Evolutionary conservation across 1,140 invertebrate species (phyloP).

Genomic region (Zaprionus africanus): DNA sequence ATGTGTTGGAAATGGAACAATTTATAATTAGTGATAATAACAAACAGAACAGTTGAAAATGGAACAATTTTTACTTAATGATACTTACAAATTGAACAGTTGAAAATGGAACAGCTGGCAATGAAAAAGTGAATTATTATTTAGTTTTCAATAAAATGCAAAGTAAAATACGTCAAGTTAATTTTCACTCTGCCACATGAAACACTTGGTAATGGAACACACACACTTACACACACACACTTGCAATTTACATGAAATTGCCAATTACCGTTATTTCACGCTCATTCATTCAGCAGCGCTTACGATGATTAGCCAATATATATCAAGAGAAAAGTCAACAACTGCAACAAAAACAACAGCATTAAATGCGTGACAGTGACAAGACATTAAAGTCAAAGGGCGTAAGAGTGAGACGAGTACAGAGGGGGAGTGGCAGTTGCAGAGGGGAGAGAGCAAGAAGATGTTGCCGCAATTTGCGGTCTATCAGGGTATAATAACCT

Average conservation of each 20-base stretch:
- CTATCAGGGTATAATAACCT: slow-evolving; percentile 72
- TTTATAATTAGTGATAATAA: no score
- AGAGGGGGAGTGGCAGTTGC: background rate
- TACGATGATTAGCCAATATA: slow-evolving; percentile 39
- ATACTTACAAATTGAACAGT: no score
- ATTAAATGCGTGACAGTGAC: slow-evolving; percentile 18
- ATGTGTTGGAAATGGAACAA: background rate
- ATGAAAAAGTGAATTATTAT: no score
- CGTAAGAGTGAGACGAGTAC: background rate
- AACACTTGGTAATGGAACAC: background rate
- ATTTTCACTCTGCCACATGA: background rate
- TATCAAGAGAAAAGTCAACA: slow-evolving; percentile 20
- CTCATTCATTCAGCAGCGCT: background rate
- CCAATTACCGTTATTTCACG: slow-evolving; percentile 14
- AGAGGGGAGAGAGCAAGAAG: slow-evolving; percentile 2
- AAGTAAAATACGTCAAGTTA: no score
- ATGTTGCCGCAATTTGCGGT: slow-evolving; percentile 54
- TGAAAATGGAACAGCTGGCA: no score
- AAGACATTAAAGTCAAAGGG: slow-evolving; percentile 29
- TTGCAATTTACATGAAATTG: slow-evolving; percentile 1
- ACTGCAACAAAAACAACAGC: background rate
- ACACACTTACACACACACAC: slow-evolving; percentile 1
- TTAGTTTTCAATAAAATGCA: background rate
- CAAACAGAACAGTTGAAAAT: no score
- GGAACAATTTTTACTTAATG: no score